Base-by-base conservation (phyloP, 2,888 invertebrate species). In the Empis livida region DNA sequence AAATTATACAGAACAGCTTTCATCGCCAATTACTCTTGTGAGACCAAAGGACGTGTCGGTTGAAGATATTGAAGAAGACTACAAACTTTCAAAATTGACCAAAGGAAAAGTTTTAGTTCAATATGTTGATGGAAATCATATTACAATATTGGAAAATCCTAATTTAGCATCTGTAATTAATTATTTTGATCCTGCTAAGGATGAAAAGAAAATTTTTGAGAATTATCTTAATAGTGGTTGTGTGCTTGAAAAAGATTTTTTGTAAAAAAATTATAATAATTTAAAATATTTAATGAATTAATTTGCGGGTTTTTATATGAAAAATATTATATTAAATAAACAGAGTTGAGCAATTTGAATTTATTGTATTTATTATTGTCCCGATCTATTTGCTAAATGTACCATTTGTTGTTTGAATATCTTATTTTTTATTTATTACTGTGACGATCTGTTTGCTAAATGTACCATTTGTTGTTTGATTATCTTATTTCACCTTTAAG, bases 71-170 rank as follows among this genome's bases (percentile, higher is more conserved):
- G 76, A 77, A 43, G 77, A 80, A 30, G 82, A 84, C 59, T 84
- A 85, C 55, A 79, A 78, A 14, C 62, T 86, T 0, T 73, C 76
- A 1, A 73, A 75, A 61, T 61, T 74, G 17, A 79, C 79, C 0
- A 73, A 73, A 20, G 71, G 72, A 1, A 70, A 71, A 2, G 73
- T 84, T 0, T 72, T 73, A 1, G 69, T 84, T 0, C 74, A 78
- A 55, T 74, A 73, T 42, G 68, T 83, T n/a, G 82, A 84, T 57
- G 87, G 86, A 10, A 81, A 82, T 59, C 87, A 88, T 57, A 62
- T 75, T 0, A 77, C 78, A 38, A 82, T 87, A 56, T 59, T 86
- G 54, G 78, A 83, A 13, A 82, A 79, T 57, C 71, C 74, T 43
- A 76, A 76, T 54, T 68, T 79, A 44, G 74, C 79, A 1, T 73